Conservation (phyloP, 2,113 vertebrate species). For the Pan paniscus region DNA sequence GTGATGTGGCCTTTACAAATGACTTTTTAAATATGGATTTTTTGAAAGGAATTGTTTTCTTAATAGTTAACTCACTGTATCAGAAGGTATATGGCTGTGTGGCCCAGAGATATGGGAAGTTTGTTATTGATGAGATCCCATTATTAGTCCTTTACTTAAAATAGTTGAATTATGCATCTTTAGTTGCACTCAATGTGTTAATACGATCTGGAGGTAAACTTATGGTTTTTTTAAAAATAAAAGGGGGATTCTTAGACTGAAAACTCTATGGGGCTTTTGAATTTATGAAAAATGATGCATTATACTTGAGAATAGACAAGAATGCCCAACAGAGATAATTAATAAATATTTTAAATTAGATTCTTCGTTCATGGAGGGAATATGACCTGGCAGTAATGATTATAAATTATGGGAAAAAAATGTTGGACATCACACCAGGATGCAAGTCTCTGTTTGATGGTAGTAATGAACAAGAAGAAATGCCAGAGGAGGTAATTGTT, state of each 20-base stretch:
- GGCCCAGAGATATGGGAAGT: background rate
- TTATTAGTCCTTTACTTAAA: constrained; percentile 9
- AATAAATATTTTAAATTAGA: constrained; percentile 83
- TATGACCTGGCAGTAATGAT: constrained; percentile 85
- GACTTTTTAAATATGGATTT: background rate
- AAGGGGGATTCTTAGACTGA: background rate
- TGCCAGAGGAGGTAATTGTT: constrained; percentile 73
- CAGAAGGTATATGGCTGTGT: background rate
- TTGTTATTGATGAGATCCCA: background rate
- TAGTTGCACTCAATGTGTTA: background rate
- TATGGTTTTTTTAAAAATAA: constrained; percentile 32
- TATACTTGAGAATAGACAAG: constrained; percentile 19
- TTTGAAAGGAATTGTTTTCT: constrained; percentile 36
- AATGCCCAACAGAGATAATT: constrained; percentile 30
- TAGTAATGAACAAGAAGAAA: constrained; percentile 64
- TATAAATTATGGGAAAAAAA: constrained; percentile 88
- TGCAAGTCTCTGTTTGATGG: constrained; percentile 34
- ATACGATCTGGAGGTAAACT: background rate
- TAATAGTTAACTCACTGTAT: background rate
- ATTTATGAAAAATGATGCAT: constrained; percentile 8
- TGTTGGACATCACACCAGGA: constrained; percentile 80
- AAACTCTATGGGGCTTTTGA: constrained; percentile 6
- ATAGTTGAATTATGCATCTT: background rate
- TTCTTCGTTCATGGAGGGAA: constrained; percentile 86
- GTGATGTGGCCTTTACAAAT: background rate